Base-by-base conservation (phyloP, 2,888 invertebrate genomes). In the Brachyopa scutellaris region DNA sequence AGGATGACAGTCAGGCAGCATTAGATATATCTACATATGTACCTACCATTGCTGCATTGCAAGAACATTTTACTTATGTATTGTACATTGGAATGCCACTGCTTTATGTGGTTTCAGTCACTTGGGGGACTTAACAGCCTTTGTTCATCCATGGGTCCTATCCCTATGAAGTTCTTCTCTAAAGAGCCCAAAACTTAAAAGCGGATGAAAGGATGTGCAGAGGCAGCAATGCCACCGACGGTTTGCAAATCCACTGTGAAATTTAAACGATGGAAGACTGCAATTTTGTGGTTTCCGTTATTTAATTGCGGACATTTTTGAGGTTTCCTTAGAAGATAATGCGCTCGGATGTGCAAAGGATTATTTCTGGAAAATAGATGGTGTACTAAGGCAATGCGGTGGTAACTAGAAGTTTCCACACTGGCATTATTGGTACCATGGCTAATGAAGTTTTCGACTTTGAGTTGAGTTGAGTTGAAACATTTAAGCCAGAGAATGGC, bases 221-320 rank as follows among this genome's bases (percentile, higher is more conserved):
- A 47, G 33, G 38, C 53, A 49, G 38, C 11, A 19, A n/a, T 15
- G 5, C 45, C 29, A 59, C 11, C 23, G 19, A 36, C 38, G 21
- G 21, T 59, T 29, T 29, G 67, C 29, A 73, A 72, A 72, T 77
- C 47, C 61, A 61, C 59, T 82, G 51, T 38, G 38, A 72, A 82
- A 76, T 82, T 77, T 59, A 66, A 77, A 53, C 69, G 62, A 70
- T 70, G 45, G 66, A 61, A 70, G 61, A 82, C 59, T 76, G 76
- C 64, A 62, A 66, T 66, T 66, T 66, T 70, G 66, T 72, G 70
- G 70, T 66, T 82, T 82, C 69, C 59, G 64, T 82, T 77, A 82
- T 77, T 77, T 82, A 82, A 82, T 82, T 82, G 82, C 70, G 66
- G 64, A 59, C 70, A 72, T 70, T 76, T 76, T 45, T 51, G 57